Evolutionary conservation across 30 jellyfish, hydroid and myxozoan species (phyloP).

Genomic region (Aurelia aurita): DNA sequence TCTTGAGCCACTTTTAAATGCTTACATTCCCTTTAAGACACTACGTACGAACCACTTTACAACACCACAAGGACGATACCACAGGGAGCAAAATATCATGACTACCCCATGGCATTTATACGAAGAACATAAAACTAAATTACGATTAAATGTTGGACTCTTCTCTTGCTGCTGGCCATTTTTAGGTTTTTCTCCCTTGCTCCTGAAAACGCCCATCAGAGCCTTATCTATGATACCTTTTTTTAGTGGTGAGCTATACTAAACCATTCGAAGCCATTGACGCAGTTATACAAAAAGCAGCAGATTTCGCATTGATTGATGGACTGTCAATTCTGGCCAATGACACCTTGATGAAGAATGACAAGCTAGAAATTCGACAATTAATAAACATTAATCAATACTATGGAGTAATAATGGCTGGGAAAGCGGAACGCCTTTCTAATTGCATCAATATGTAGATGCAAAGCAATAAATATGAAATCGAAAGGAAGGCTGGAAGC

Average conservation of each 20-base stretch:
- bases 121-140: too few species aligned
- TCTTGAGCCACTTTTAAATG: too few species aligned
- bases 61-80: too few species aligned
- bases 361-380: constrained; percentile 6
- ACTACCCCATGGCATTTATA: too few species aligned
- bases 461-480: constrained; percentile 28
- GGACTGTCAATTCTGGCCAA: constrained; percentile 29
- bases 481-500: background rate
- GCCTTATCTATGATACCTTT: background rate
- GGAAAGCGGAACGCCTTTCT: constrained; percentile 33
- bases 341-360: background rate
- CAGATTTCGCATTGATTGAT: constrained; percentile 26
- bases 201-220: too few species aligned
- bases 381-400: constrained; percentile 13
- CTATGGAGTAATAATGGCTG: constrained; percentile 27
- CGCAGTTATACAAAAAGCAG: constrained; percentile 1
- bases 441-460: constrained; percentile 23
- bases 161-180: too few species aligned
- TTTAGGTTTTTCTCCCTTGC: too few species aligned
- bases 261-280: constrained; percentile 3
- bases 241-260: constrained; percentile 9
- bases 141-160: too few species aligned
- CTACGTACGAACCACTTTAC: too few species aligned
- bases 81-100: too few species aligned
- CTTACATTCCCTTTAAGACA: too few species aligned